Conservation (phyloP, 2,888 invertebrate genomes). For the Ectropis crepuscularia region DNA sequence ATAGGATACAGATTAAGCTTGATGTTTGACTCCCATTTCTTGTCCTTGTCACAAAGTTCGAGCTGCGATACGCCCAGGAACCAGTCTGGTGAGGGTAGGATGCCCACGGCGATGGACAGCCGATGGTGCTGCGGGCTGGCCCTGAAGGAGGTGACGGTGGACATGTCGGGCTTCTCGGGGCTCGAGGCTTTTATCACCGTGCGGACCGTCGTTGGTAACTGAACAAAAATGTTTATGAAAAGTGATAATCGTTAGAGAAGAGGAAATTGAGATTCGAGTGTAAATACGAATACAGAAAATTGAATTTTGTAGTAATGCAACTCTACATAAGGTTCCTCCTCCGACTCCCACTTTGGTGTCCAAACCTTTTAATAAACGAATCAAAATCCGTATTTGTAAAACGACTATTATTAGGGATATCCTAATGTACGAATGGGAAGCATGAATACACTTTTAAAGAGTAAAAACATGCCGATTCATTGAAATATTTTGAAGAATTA, state of each 20-base stretch:
- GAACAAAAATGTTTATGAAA: slow-evolving; percentile 14
- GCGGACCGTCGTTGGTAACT: slow-evolving; percentile 66
- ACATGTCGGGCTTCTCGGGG: slow-evolving; percentile 60
- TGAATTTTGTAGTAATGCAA: too few relatives aligned
- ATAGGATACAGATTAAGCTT: slow-evolving; percentile 95
- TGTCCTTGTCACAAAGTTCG: slow-evolving; percentile 91
- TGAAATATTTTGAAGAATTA: too few relatives aligned
- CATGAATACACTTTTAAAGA: too few relatives aligned
- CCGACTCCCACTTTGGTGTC: too few relatives aligned
- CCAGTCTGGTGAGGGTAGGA: slow-evolving; percentile 94
- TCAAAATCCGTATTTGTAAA: too few relatives aligned
- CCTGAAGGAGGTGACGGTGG: slow-evolving; percentile 66
- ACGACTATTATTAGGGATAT: too few relatives aligned
- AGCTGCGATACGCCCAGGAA: slow-evolving; percentile 95
- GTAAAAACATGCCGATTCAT: too few relatives aligned
- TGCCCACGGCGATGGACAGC: slow-evolving; percentile 70
- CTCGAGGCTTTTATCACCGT: slow-evolving; percentile 74
- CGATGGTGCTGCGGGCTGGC: slow-evolving; percentile 66
- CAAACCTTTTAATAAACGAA: too few relatives aligned
- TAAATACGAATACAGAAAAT: too few relatives aligned
- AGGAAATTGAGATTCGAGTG: background rate
- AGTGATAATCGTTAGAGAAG: background rate
- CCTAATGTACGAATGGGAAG: too few relatives aligned
- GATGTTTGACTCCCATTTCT: slow-evolving; percentile 90
- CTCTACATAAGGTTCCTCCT: too few relatives aligned